Percentiles rank a stretch among this genome's conserved stretches.
phyloP scores from a whole-genome alignment of 2,888 invertebrate species.

The Tineola bisselliella region DNA sequence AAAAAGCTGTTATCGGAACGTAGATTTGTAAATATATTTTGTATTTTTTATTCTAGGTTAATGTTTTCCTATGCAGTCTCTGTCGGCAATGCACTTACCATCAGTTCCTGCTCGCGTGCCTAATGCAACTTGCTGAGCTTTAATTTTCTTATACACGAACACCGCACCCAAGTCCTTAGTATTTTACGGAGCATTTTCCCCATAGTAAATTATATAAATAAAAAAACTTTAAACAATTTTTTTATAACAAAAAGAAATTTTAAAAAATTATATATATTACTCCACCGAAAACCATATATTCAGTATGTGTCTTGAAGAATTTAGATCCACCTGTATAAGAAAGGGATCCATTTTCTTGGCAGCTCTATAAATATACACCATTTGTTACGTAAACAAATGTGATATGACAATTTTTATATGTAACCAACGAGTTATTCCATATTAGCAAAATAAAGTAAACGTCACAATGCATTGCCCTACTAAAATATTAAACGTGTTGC shows the following conservation, averaged over 20 bases:
- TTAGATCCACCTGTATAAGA: background rate
- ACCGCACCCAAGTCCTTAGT: background rate
- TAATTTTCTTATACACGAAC: constrained; percentile 4
- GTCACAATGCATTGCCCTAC: background rate
- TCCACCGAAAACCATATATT: background rate
- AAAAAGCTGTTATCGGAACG: background rate
- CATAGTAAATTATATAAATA: too few species aligned
- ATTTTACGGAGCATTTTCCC: too few species aligned
- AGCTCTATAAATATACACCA: background rate
- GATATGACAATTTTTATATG: background rate
- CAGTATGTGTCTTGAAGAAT: background rate
- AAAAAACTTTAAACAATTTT: too few species aligned
- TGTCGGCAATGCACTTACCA: background rate
- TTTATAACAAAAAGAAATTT: too few species aligned
- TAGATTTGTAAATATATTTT: background rate
- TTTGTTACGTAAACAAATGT: constrained; percentile 2
- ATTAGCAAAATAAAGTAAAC: background rate
- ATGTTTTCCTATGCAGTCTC: background rate
- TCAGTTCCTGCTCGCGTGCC: constrained; percentile 1
- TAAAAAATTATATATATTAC: too few species aligned
- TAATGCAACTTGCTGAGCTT: background rate
- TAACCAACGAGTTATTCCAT: background rate
- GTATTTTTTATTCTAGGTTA: background rate
- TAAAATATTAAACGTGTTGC: too few species aligned
- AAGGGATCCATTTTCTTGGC: background rate